Evolutionary conservation across 2,113 vertebrate genomes (phyloP).

Genomic region (Thomomys bottae): DNA sequence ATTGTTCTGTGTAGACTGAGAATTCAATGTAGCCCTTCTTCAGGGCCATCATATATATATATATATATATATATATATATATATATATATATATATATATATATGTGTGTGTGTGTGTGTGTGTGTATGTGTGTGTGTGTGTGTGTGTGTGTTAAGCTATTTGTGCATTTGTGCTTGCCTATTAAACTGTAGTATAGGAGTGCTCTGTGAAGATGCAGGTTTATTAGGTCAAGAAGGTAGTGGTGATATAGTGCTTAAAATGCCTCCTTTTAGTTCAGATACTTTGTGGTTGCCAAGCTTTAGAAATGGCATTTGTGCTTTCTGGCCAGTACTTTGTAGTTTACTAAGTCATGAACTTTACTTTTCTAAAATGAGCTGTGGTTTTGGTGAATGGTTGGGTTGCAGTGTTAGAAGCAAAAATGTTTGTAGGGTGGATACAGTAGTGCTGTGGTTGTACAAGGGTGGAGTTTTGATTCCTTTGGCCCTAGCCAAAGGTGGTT

Average conservation of each 20-base stretch:
- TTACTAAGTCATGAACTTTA: conserved; percentile 74
- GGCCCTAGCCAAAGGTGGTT: conserved; percentile 67
- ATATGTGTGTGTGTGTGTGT: too few relatives aligned
- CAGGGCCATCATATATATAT: too few relatives aligned
- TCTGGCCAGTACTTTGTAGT: conserved; percentile 66
- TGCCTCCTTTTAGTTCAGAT: conserved; percentile 38
- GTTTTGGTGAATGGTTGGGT: conserved; percentile 76
- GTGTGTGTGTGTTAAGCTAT: neutral
- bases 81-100: too few relatives aligned
- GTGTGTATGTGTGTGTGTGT: too few relatives aligned
- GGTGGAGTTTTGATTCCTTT: conserved; percentile 63
- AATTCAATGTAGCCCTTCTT: neutral
- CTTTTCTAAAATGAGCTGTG: conserved; percentile 76
- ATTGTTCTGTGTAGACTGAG: neutral
- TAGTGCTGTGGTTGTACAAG: conserved; percentile 49
- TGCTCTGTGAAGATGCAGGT: conserved; percentile 47
- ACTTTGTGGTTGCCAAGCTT: conserved; percentile 37
- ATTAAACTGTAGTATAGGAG: neutral
- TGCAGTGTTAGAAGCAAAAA: conserved; percentile 67
- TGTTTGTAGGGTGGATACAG: conserved; percentile 74
- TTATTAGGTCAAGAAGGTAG: conserved; percentile 40
- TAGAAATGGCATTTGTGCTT: conserved; percentile 60
- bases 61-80: too few relatives aligned
- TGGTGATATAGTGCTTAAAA: conserved; percentile 37
- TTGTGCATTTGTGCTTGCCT: conserved; percentile 25